Evolutionary conservation across 2,797 vertebrate species (phyloP).

Genomic region (Phalanger gymnotis): DNA sequence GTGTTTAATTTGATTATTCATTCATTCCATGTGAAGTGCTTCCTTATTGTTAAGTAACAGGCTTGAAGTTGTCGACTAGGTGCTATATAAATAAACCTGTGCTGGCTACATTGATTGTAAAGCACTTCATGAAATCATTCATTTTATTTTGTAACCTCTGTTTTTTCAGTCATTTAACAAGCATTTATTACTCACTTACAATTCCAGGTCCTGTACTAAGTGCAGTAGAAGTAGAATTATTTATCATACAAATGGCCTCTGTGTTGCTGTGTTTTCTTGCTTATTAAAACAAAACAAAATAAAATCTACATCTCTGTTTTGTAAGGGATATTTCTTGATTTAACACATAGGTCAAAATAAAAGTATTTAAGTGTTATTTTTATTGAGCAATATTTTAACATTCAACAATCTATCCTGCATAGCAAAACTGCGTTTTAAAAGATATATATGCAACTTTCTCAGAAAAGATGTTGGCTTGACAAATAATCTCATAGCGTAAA

Average conservation of each 20-base stretch:
- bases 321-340: neutral
- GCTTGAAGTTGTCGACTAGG: neutral
- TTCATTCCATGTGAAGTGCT: neutral
- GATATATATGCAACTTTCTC: constrained; percentile 28
- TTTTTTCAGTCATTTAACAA: neutral
- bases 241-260: neutral
- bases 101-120: neutral
- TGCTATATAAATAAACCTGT: neutral
- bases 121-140: neutral
- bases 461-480: neutral
- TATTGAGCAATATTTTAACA: constrained; percentile 46
- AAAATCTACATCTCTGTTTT: neutral
- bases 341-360: neutral
- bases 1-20: neutral
- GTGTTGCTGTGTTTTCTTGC: neutral
- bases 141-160: neutral
- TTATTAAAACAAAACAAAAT: neutral
- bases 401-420: constrained; percentile 17
- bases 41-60: neutral
- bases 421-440: constrained; percentile 56
- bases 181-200: neutral
- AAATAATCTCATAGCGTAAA: constrained; percentile 45
- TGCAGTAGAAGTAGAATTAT: neutral
- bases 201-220: neutral
- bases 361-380: constrained; percentile 21